Base-by-base conservation (phyloP, 2,888 invertebrate genomes). In the Hoplodrina ambigua region DNA sequence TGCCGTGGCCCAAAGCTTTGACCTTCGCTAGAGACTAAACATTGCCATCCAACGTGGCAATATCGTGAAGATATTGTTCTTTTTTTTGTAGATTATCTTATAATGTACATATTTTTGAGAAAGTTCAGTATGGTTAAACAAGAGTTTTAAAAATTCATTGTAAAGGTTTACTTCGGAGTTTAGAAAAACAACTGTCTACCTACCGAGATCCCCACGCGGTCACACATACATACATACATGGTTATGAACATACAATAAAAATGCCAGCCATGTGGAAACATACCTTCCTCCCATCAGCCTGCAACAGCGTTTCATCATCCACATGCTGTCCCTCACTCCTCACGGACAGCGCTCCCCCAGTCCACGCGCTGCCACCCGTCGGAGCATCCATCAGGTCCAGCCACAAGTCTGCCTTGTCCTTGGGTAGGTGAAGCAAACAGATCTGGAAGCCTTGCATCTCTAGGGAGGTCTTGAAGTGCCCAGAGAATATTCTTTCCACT, bases 391-490 rank as follows among this genome's bases (percentile, higher is more conserved):
- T 91, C 56, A 96, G 94, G 7, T 92, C 86, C 70, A 97, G 75
- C 91, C 97, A 96, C 0, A 93, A 75, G 4, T 91, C 91, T 25
- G 94, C 93, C 44, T 93, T 83, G 2, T 90, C 86, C 66, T 96
- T 90, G 15, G 92, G 93, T 13, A 97, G 87, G 80, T 97, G 96
- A 13, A 98, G 85, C 20, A 98, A 82, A 17, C 98, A 97, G 37
- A 99, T 95, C 80, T 98, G 97, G 82, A 98, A 96, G 10, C 98
- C 98, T 65, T 97, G 96, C 96, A 97, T 98, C 86, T 98, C 97
- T 57, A 98, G 89, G 0, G 98, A 98, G 0, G 98, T 98, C 93
- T 98, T 97, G 75, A 97, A 94, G 79, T 93, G 94, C 0, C 96
- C 96, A 74, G 96, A 94, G 89, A 96, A 96, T 50, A 96, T 92